Percentiles rank a stretch among this genome's conserved stretches.
These are phyloP conservation scores for Aphyosemion australe DNA, from an alignment of 2,113 vertebrate genomes.

Conservation along the genomic window DNA sequence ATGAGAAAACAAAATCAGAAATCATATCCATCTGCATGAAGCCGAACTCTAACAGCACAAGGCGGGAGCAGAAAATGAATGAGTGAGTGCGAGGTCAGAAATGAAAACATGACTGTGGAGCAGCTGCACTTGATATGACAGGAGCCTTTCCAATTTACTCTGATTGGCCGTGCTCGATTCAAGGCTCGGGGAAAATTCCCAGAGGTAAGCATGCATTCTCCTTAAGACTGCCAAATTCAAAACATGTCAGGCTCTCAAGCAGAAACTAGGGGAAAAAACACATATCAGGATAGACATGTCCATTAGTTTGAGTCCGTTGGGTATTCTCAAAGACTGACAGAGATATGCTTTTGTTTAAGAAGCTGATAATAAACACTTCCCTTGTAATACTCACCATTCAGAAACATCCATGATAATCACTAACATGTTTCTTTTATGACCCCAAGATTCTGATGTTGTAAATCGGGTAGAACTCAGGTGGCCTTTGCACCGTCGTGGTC, in stretches of 20 bases:
- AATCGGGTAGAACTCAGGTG: no score
- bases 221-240: slow-evolving; percentile 46
- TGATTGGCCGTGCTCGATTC: slow-evolving; percentile 69
- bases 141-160: slow-evolving; percentile 69
- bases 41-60: neutral
- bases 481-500: no score
- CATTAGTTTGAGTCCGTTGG: neutral
- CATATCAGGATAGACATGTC: slow-evolving; percentile 4
- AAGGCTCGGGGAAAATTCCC: slow-evolving; percentile 52
- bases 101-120: slow-evolving; percentile 52
- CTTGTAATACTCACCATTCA: neutral
- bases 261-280: slow-evolving; percentile 34
- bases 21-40: no score
- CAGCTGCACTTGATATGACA: slow-evolving; percentile 68
- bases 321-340: slow-evolving; percentile 12
- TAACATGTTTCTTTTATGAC: no score
- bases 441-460: no score
- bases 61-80: neutral
- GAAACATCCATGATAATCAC: no score
- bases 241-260: slow-evolving; percentile 27
- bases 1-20: no score
- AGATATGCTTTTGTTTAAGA: slow-evolving; percentile 11
- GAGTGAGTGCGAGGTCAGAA: slow-evolving; percentile 49
- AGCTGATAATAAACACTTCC: neutral
- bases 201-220: slow-evolving; percentile 39